These are phyloP conservation scores for Epirrita christyi DNA, from an alignment of 2,888 invertebrate species.

Conservation along the genomic window DNA sequence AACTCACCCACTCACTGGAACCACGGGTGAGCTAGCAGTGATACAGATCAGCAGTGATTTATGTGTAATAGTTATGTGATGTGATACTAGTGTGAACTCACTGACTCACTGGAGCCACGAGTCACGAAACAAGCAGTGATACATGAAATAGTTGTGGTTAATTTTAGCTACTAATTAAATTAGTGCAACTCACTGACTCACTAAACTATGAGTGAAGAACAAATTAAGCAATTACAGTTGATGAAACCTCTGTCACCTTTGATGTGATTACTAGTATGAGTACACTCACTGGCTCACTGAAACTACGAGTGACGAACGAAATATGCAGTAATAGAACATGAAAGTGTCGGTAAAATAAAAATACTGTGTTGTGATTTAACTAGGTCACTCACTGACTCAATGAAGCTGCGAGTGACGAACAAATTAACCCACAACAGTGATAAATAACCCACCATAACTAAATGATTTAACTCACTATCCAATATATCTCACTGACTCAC, in stretches of 20 bases:
- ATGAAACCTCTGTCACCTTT: neutral
- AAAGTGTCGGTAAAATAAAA: neutral
- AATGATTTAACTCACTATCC: neutral
- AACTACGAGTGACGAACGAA: neutral
- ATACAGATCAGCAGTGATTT: neutral
- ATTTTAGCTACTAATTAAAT: neutral
- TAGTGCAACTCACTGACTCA: constrained; percentile 12
- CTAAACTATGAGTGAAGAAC: neutral
- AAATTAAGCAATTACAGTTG: neutral
- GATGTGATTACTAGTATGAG: neutral
- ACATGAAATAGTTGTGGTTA: neutral
- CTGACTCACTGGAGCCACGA: neutral
- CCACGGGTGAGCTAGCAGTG: constrained; percentile 1
- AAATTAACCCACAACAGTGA: constrained; percentile 6
- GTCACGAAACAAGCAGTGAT: neutral
- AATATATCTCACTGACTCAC: constrained; percentile 1
- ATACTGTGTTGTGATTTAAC: constrained; percentile 1
- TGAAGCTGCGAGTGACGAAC: constrained; percentile 8
- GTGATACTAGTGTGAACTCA: constrained; percentile 5
- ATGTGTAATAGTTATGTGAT: constrained; percentile 16
- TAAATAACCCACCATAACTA: constrained; percentile 17
- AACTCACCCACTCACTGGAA: constrained; percentile 5
- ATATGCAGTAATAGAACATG: neutral
- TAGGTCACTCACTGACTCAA: neutral
- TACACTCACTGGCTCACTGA: neutral